Conservation (phyloP, 2,888 invertebrate species). For the Leucophenga maculata region DNA sequence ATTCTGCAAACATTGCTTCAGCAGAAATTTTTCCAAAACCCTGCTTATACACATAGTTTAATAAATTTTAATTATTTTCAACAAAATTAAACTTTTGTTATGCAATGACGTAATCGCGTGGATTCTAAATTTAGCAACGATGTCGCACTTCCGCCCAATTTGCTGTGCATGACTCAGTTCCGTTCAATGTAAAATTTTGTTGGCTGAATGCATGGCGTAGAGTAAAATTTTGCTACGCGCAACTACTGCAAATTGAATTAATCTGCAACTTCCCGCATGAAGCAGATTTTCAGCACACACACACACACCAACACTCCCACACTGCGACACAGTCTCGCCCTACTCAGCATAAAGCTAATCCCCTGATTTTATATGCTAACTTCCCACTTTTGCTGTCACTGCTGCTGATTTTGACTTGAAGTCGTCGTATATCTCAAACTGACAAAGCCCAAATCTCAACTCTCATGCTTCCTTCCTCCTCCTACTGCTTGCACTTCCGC, state of each 20-base stretch:
- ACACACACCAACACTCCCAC: no score
- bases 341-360: not conserved
- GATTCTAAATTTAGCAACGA: not conserved
- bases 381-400: constrained; percentile 22
- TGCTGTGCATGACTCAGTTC: no score
- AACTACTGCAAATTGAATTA: constrained; percentile 57
- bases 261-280: constrained; percentile 24
- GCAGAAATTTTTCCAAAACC: no score
- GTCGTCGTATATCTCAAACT: not conserved
- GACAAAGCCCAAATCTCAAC: not conserved
- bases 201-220: no score
- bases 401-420: no score
- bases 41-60: no score
- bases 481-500: constrained; percentile 45
- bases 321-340: no score
- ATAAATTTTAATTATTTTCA: no score
- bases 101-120: no score
- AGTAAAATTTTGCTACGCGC: constrained; percentile 28
- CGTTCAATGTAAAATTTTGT: no score
- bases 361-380: not conserved
- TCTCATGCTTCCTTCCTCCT: not conserved
- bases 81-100: no score
- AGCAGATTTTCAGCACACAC: constrained; percentile 31
- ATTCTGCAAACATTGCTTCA: no score
- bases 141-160: constrained; percentile 19